A percentile compares a stretch with the other conserved stretches of the same genome.
Conservation (phyloP, 2,113 vertebrate species). For the Syngnathus typhle region DNA sequence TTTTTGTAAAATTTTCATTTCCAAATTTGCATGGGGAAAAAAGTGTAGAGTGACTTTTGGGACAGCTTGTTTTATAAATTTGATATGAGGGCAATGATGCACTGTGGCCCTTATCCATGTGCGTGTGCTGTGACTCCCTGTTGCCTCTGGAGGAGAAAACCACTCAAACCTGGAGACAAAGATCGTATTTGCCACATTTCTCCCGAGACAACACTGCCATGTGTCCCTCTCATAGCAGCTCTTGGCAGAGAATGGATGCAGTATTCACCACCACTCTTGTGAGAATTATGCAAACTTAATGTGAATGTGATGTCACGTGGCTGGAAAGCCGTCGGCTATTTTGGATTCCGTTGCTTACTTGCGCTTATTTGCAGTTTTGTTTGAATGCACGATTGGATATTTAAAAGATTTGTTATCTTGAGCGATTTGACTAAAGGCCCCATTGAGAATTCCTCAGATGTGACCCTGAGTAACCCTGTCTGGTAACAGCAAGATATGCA, state of each 20-base stretch:
- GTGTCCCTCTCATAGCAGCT: neutral
- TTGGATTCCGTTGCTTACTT: conserved; percentile 15
- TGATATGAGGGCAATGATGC: no score
- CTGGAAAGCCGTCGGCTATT: neutral
- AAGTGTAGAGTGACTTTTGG: no score
- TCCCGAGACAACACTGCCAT: neutral
- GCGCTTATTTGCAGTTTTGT: neutral
- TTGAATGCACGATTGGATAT: neutral
- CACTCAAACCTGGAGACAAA: neutral
- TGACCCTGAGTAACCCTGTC: neutral
- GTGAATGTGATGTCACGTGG: conserved; percentile 56
- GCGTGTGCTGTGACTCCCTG: neutral
- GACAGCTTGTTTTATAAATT: no score
- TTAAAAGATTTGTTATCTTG: neutral
- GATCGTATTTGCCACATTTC: neutral
- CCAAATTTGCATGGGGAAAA: no score
- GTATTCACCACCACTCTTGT: conserved; percentile 41
- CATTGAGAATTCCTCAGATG: neutral
- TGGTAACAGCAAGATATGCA: conserved; percentile 87
- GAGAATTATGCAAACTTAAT: conserved; percentile 65
- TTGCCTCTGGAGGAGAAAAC: neutral
- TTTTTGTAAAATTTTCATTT: no score
- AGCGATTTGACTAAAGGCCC: neutral
- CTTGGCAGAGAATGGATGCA: neutral
- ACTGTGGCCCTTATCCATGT: no score